Conservation (phyloP, 1,140 invertebrate species). For the Tetraneura akinire region DNA sequence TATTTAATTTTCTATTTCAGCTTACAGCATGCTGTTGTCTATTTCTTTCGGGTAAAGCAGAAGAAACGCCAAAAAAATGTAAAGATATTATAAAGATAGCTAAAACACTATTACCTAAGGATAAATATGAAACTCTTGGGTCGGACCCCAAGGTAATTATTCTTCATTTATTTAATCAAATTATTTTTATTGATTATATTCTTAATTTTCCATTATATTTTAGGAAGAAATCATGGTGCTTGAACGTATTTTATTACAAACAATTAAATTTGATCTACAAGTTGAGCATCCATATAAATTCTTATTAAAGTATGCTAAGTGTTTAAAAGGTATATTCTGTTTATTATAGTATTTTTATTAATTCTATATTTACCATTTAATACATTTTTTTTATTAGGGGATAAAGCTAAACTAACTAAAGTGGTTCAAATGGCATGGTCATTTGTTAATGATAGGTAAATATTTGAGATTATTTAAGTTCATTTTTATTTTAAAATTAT, state of each 20-base stretch:
- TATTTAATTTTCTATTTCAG: slow-evolving; percentile 60
- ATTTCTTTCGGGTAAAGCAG: slow-evolving; percentile 75
- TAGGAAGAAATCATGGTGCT: slow-evolving; percentile 96
- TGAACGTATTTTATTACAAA: slow-evolving; percentile 94
- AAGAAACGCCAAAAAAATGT: slow-evolving; percentile 99
- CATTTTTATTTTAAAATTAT: too few species aligned
- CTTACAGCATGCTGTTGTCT: slow-evolving; percentile 96
- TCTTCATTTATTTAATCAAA: not conserved
- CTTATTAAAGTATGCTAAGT: slow-evolving; percentile 95
- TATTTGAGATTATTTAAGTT: not conserved
- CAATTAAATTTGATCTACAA: slow-evolving; percentile 98
- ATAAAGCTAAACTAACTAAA: slow-evolving; percentile 89
- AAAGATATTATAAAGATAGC: slow-evolving; percentile 95
- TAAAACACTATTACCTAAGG: slow-evolving; percentile 74
- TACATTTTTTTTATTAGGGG: slow-evolving; percentile 64
- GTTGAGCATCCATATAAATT: slow-evolving; percentile 97
- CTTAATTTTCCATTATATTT: too few species aligned
- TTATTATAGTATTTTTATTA: slow-evolving; percentile 20
- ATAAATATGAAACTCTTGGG: slow-evolving; percentile 87
- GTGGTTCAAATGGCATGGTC: slow-evolving; percentile 99
- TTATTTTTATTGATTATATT: too few species aligned
- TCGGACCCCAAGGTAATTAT: slow-evolving; percentile 77
- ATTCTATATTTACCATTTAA: slow-evolving; percentile 32
- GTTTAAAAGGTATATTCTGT: slow-evolving; percentile 74
- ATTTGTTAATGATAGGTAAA: slow-evolving; percentile 95